Conservation (phyloP, 2,113 vertebrate species). For the Charadrius vociferus region DNA sequence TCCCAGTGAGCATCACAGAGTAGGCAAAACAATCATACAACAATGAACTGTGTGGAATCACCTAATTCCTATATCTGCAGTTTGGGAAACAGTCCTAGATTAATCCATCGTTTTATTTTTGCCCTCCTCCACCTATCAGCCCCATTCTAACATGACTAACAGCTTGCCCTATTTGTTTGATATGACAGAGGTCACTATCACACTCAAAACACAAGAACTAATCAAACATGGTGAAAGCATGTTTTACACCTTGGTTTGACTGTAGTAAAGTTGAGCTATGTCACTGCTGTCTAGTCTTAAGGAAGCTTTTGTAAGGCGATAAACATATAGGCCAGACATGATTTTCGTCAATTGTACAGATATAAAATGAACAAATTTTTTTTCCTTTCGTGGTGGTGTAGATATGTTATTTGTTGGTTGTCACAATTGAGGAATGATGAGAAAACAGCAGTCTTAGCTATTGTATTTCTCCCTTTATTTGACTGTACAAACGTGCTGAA, state of each 20-base stretch:
- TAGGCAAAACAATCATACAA: not conserved
- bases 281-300: not conserved
- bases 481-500: not conserved
- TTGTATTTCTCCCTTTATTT: not conserved
- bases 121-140: not conserved
- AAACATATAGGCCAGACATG: not conserved
- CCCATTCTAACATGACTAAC: not conserved
- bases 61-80: not conserved
- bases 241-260: not conserved
- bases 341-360: not conserved
- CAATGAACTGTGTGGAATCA: not conserved
- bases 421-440: not conserved
- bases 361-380: not conserved
- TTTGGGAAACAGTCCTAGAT: not conserved
- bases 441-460: not conserved
- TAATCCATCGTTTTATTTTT: not conserved
- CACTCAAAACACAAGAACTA: not conserved
- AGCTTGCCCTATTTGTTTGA: not conserved
- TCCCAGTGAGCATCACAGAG: slow-evolving; percentile 6
- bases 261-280: not conserved
- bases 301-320: not conserved
- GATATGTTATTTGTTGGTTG: not conserved
- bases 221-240: not conserved
- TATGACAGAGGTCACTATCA: not conserved
- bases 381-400: not conserved